phyloP scores from a whole-genome alignment of 2,888 invertebrate species.

The Julus scandinavius region DNA sequence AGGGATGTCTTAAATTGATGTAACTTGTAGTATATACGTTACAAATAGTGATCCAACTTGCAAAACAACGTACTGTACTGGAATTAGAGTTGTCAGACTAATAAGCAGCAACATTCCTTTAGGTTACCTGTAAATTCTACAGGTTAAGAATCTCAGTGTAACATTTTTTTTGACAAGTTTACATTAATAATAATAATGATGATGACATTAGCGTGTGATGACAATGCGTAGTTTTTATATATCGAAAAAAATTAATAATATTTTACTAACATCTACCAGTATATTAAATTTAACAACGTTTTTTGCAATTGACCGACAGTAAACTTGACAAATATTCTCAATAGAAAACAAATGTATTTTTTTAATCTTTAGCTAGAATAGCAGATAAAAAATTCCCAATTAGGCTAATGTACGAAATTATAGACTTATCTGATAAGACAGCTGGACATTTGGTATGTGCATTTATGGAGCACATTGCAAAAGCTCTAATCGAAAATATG shows the following conservation, averaged over 20 bases:
- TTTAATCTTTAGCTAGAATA: background rate
- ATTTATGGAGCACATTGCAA: background rate
- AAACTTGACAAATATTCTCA: too few species aligned
- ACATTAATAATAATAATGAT: too few species aligned
- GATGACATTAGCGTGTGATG: too few species aligned
- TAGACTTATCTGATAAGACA: background rate
- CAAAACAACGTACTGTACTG: background rate
- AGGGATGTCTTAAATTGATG: too few species aligned
- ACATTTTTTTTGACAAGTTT: too few species aligned
- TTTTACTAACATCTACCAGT: background rate
- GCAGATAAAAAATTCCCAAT: background rate
- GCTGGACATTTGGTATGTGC: background rate
- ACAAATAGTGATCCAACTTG: too few species aligned
- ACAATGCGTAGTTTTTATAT: too few species aligned
- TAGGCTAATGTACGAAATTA: background rate
- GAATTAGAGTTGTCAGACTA: too few species aligned
- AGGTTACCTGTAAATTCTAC: too few species aligned
- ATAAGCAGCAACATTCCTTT: too few species aligned
- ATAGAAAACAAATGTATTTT: background rate
- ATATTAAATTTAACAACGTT: background rate
- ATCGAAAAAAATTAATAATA: background rate
- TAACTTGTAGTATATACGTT: too few species aligned
- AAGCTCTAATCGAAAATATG: constrained; percentile 29
- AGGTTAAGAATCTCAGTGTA: too few species aligned
- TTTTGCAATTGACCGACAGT: background rate